Conservation (phyloP, 2,113 vertebrate species). For the Pterophyllum scalare region DNA sequence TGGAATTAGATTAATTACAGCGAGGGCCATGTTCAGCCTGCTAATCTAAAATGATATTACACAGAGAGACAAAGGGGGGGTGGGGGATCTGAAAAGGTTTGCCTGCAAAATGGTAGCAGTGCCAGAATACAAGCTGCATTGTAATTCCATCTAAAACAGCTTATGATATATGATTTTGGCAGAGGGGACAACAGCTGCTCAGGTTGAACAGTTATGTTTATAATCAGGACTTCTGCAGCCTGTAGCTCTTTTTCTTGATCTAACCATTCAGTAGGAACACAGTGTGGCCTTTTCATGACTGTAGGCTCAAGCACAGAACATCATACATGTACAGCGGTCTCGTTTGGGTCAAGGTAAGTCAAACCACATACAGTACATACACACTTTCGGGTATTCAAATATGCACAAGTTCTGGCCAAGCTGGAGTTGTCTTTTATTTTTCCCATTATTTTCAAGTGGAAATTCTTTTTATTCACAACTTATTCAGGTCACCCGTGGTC, state of each 20-base stretch:
- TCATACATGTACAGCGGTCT: background rate
- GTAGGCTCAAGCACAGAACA: background rate
- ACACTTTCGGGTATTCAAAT: conserved; percentile 13
- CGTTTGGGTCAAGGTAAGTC: conserved; percentile 3
- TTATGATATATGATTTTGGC: conserved; percentile 21
- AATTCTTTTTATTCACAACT: conserved; percentile 17
- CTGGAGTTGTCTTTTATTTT: background rate
- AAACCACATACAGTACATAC: background rate
- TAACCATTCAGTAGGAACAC: background rate
- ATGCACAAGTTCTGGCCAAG: conserved; percentile 10
- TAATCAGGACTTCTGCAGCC: conserved; percentile 8
- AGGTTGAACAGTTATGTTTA: conserved; percentile 40
- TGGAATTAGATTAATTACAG: conserved; percentile 61
- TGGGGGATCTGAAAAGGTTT: conserved; percentile 28
- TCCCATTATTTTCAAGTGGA: background rate
- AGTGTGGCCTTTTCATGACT: background rate
- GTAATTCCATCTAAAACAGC: conserved; percentile 36
- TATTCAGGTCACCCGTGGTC: conserved; percentile 23
- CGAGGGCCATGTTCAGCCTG: conserved; percentile 34
- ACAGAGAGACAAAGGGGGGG: background rate
- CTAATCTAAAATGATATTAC: conserved; percentile 55
- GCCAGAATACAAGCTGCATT: conserved; percentile 32
- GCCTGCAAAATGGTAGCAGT: conserved; percentile 26
- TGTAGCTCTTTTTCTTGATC: background rate
- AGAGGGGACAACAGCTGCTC: conserved; percentile 13